Conservation (phyloP, 1,140 invertebrate genomes). For the Nephotettix cincticeps region DNA sequence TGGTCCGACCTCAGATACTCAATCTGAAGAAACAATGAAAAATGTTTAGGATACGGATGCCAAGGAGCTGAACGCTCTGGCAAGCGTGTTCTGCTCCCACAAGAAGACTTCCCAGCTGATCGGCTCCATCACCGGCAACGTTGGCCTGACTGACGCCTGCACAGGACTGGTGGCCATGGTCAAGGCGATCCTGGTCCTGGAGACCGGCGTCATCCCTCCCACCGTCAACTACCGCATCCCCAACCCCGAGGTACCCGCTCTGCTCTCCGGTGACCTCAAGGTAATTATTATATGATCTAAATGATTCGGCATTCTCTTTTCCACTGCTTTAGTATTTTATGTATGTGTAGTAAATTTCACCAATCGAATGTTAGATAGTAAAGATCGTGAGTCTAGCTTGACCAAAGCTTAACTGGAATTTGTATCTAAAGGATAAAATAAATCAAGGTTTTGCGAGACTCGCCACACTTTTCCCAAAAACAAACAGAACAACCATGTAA, state of each 20-base stretch:
- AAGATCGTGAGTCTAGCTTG: no score
- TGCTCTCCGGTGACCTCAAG: neutral
- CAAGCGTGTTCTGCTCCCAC: neutral
- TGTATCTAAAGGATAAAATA: no score
- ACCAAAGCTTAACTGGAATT: no score
- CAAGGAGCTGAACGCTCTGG: neutral
- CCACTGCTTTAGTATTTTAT: no score
- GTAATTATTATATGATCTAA: neutral
- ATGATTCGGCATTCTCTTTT: no score
- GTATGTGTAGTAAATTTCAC: no score
- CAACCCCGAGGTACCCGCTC: neutral
- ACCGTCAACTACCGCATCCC: neutral
- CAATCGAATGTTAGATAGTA: no score
- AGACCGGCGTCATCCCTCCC: neutral
- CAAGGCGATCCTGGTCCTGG: neutral
- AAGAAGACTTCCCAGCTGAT: neutral
- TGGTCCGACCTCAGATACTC: no score
- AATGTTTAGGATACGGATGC: neutral
- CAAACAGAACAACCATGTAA: no score
- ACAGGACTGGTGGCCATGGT: neutral
- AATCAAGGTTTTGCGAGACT: no score
- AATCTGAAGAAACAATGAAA: no score
- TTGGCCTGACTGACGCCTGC: neutral
- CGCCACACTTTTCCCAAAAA: no score
- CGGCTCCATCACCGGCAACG: neutral